Evolutionary conservation across 1,140 invertebrate genomes (phyloP).

Genomic region (Pseudobourletiella spinata): DNA sequence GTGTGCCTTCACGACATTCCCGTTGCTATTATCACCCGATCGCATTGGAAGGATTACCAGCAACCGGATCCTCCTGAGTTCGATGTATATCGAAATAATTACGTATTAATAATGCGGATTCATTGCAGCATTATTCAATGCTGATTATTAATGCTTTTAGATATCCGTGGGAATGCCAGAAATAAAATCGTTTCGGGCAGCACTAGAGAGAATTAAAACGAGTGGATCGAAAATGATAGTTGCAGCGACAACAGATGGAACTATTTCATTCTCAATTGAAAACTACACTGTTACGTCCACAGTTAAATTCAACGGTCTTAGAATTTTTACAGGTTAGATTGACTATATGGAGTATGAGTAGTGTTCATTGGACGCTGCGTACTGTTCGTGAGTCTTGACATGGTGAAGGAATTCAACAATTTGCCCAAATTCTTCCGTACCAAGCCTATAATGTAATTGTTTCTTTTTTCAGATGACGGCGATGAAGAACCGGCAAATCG

Average conservation of each 20-base stretch:
- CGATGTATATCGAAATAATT: slow-evolving; percentile 50
- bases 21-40: slow-evolving; percentile 62
- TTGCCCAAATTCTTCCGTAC: too few relatives aligned
- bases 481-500: background rate
- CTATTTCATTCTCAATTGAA: slow-evolving; percentile 60
- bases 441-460: background rate
- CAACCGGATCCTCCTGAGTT: slow-evolving; percentile 64
- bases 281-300: slow-evolving; percentile 65
- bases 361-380: background rate
- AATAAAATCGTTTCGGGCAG: slow-evolving; percentile 60
- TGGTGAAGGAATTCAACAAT: too few relatives aligned
- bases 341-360: slow-evolving; percentile 20
- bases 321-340: too few relatives aligned
- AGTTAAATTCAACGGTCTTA: slow-evolving; percentile 59
- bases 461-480: background rate
- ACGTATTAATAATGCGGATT: slow-evolving; percentile 1
- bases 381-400: background rate
- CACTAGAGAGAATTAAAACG: slow-evolving; percentile 71
- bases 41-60: slow-evolving; percentile 63
- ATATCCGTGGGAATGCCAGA: slow-evolving; percentile 66
- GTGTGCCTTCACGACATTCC: slow-evolving; percentile 72
- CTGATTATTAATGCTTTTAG: slow-evolving; percentile 41
- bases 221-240: slow-evolving; percentile 59
- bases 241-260: slow-evolving; percentile 57
- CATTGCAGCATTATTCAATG: slow-evolving; percentile 13